A percentile compares a stretch with the other conserved stretches of the same genome.
phyloP scores from a whole-genome alignment of 1,140 invertebrate species.

The Solenopsis fugax region DNA sequence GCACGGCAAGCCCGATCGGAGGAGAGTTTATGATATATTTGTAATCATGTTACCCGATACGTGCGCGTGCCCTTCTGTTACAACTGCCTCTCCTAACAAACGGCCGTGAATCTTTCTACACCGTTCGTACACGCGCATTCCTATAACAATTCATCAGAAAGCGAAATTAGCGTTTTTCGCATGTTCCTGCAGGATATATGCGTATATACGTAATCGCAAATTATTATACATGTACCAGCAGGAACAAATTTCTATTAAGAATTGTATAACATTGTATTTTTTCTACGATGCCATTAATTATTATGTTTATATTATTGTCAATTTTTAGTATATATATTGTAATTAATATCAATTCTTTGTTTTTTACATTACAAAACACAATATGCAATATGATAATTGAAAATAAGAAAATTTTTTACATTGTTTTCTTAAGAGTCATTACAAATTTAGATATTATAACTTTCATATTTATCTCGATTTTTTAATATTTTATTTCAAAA shows the following conservation, averaged over 20 bases:
- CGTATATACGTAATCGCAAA: not conserved
- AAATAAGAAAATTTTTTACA: not conserved
- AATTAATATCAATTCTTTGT: not conserved
- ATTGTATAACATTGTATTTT: not conserved
- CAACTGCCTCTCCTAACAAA: conserved; percentile 84
- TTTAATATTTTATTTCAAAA: not conserved
- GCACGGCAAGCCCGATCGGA: conserved; percentile 52
- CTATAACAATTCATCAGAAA: conserved; percentile 29
- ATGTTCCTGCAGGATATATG: not conserved
- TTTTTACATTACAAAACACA: not conserved
- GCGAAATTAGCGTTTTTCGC: not conserved
- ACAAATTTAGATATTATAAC: not conserved
- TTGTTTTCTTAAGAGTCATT: not conserved
- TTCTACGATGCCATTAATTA: not conserved
- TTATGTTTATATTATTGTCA: not conserved
- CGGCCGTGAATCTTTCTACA: conserved; percentile 68
- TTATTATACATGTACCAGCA: not conserved
- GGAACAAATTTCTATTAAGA: not conserved
- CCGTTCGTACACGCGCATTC: conserved; percentile 21
- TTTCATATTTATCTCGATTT: not conserved
- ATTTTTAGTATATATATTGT: not conserved
- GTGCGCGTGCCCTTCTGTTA: conserved; percentile 81
- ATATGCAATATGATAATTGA: not conserved
- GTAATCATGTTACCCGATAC: conserved; percentile 83
- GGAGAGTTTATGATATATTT: conserved; percentile 85